Conservation (phyloP, 2,888 invertebrate species). For the Ecliptopera silaceata region DNA sequence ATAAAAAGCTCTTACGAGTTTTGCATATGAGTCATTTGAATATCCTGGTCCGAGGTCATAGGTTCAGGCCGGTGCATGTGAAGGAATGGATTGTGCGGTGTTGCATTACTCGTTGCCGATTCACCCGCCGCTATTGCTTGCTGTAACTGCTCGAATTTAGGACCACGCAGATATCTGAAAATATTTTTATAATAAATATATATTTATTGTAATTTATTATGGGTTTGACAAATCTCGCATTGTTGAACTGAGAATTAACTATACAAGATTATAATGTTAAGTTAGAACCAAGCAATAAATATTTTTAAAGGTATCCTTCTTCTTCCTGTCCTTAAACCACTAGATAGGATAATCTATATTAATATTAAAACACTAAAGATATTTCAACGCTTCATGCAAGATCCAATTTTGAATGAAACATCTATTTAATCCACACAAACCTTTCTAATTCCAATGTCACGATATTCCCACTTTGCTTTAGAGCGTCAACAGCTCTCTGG, state of each 20-base stretch:
- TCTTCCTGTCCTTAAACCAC: too few species aligned
- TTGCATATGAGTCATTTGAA: slow-evolving; percentile 66
- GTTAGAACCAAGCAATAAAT: too few species aligned
- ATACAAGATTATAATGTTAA: too few species aligned
- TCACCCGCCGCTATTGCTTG: slow-evolving; percentile 94
- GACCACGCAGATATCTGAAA: slow-evolving; percentile 90
- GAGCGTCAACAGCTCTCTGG: slow-evolving; percentile 97
- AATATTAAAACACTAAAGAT: too few species aligned
- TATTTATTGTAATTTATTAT: too few species aligned
- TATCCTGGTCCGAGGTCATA: slow-evolving; percentile 52
- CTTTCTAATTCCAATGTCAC: slow-evolving; percentile 95
- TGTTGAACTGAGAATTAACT: too few species aligned
- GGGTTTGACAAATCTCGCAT: too few species aligned
- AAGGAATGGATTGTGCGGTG: slow-evolving; percentile 83
- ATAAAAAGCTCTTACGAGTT: slow-evolving; percentile 48
- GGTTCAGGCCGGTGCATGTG: slow-evolving; percentile 78
- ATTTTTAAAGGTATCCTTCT: too few species aligned
- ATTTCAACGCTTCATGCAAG: too few species aligned
- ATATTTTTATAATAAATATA: not conserved
- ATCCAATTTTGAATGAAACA: too few species aligned
- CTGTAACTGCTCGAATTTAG: slow-evolving; percentile 94
- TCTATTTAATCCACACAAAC: slow-evolving; percentile 16
- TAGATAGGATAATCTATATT: too few species aligned
- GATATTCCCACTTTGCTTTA: slow-evolving; percentile 95
- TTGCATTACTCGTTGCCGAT: slow-evolving; percentile 83